Evolutionary conservation across 2,113 vertebrate genomes (phyloP).

Genomic region (Bostrychus sinensis): DNA sequence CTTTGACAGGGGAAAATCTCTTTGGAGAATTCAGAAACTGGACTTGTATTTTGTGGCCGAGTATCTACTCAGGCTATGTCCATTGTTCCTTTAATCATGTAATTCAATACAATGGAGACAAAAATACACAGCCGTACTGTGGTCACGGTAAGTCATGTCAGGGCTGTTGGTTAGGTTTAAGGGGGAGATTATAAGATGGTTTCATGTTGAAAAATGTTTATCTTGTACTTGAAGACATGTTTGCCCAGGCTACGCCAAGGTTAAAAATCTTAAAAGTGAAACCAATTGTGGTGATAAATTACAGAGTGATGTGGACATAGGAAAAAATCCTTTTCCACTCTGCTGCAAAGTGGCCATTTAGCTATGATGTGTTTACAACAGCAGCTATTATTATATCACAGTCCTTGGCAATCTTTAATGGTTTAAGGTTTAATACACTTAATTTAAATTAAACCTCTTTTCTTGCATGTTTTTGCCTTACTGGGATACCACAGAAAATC

Average conservation of each 20-base stretch:
- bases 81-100: constrained; percentile 46
- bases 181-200: constrained; percentile 30
- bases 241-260: constrained; percentile 13
- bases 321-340: constrained; percentile 3
- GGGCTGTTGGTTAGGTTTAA: constrained; percentile 5
- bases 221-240: constrained; percentile 19
- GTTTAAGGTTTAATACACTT: no score
- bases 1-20: constrained; percentile 13
- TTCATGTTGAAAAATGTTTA: constrained; percentile 37
- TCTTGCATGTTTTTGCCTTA: no score
- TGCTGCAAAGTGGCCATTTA: not conserved
- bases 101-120: constrained; percentile 24
- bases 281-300: not conserved
- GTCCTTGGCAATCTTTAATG: no score
- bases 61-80: constrained; percentile 24
- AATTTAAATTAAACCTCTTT: no score
- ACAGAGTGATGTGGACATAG: not conserved
- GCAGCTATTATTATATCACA: not conserved
- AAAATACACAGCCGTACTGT: constrained; percentile 7
- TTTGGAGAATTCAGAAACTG: constrained; percentile 33
- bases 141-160: constrained; percentile 3
- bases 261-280: constrained; percentile 6
- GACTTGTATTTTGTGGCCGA: constrained; percentile 25
- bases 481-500: no score
- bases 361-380: not conserved